Evolutionary conservation across 2,113 vertebrate genomes (phyloP), one percentile per base, ranked within the genome.

Genomic region (Trogon melanurus): DNA sequence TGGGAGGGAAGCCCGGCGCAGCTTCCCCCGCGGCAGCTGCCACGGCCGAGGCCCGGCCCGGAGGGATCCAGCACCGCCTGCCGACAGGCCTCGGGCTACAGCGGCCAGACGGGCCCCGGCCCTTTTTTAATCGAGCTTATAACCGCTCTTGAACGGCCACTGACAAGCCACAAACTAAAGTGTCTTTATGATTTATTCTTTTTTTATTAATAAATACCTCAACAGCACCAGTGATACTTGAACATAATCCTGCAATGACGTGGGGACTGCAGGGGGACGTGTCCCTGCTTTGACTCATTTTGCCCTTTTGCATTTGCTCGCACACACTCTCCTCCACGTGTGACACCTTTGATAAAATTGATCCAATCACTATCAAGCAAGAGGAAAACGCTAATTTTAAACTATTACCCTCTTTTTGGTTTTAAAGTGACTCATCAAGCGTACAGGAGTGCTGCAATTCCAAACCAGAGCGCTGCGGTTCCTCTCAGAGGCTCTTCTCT

Each of bases 121-220:
- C 1, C 26, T n/a, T 34, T 34, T 90, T 27, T 13, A 72, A 14
- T 2, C 0, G 1, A 44, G 10, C 20, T 45, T 64, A 70, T 6
- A 70, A 76, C n/a, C 10, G 0, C 18, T 71, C 23, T 12, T 21
- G 6, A 83, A 60, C 5, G 14, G 36, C 53, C 85, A 95, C 12
- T 70, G 30, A 95, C 38, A 85, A 58, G 65, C 79, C 95, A 85
- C 91, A 96, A 80, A 88, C 16, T 45, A 81, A 47, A 11, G 30
- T 88, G 83, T 95, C 69, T 93, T 97, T 91, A 44, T 41, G 79
- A 30, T 36, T 36, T 36, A 36, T 74, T 84, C 97, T 98, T 67
- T 86, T 97, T 98, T 98, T 98, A 98, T 98, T 98, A 98, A 98
- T 98, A 98, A 98, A 98, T 98, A 98, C 51, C 88, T 95, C 57